Evolutionary conservation across 2,888 invertebrate species (phyloP), one percentile per base, ranked within the genome.

Genomic region (Andrena hattorfiana): DNA sequence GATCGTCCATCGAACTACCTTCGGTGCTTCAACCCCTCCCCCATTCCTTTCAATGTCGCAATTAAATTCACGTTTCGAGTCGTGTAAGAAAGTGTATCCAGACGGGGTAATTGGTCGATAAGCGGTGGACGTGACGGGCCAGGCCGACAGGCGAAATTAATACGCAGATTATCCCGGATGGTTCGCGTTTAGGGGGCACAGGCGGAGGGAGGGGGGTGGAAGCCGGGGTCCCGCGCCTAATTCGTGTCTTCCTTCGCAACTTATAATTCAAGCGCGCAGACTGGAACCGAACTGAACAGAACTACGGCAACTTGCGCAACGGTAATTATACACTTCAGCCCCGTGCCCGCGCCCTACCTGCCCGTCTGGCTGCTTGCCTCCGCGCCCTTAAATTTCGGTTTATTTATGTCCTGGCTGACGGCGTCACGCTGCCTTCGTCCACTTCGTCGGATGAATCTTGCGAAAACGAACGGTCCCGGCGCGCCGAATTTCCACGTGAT

Each of bases 261-360:
- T 93, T 94, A 93, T 94, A 94, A 94, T 94, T 94, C 94, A 94
- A 93, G 92, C 93, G 89, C 93, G 93, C 91, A 92, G 93, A 94
- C 93, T 94, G 94, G 94, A 94, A 94, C 94, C 92, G 91, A 93
- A 92, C 90, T 90, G 91, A 90, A 90, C 91, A 91, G 90, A 90
- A 91, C 91, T 91, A 91, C 88, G 91, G 89, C 87, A 93, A 92
- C 93, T 93, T 92, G 93, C 92, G 87, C 92, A 91, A 92, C 93
- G 93, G 93, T 94, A 94, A 94, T 94, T 94, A 94, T 94, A 94
- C 94, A 91, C 93, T 93, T 89, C 88, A 80, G 82, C 88, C 89
- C 89, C 87, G 86, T 87, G 87, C 86, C 88, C 79, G 82, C 80
- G 77, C 85, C 84, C 87, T 87, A 84, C 76, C 85, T 86, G 64